Evolutionary conservation across 2,113 vertebrate species (phyloP).

Genomic region (Nibea albiflora): DNA sequence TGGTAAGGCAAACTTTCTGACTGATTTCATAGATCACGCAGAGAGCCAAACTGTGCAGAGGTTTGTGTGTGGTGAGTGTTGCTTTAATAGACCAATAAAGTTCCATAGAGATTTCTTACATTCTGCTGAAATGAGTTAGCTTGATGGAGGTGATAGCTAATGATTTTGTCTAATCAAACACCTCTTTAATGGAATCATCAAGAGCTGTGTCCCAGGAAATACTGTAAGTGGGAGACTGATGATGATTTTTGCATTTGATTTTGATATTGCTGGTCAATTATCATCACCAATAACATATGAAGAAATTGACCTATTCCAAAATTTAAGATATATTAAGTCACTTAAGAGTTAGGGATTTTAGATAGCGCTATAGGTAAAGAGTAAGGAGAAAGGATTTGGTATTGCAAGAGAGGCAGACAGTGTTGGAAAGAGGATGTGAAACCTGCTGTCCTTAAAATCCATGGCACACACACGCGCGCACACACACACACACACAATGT

Average conservation of each 20-base stretch:
- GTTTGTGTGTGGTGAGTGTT: background rate
- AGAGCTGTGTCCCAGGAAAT: background rate
- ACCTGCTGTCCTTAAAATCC: slow-evolving; percentile 44
- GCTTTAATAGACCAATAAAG: background rate
- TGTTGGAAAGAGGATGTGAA: slow-evolving; percentile 16
- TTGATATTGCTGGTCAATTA: background rate
- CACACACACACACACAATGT: slow-evolving; percentile 14
- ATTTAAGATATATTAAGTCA: background rate
- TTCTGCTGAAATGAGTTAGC: background rate
- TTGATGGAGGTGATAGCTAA: background rate
- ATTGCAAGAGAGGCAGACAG: background rate
- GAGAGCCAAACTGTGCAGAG: background rate
- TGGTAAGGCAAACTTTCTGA: background rate
- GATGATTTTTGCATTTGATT: too few species aligned
- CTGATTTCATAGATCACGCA: background rate
- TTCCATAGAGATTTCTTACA: background rate
- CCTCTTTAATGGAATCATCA: background rate
- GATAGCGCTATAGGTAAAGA: background rate
- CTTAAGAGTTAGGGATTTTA: background rate
- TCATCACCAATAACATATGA: background rate
- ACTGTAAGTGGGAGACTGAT: background rate
- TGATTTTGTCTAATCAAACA: background rate
- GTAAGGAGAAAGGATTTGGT: background rate
- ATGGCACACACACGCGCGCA: slow-evolving; percentile 16
- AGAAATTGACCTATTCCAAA: background rate